These are phyloP conservation scores for Tridacna crocea DNA, from an alignment of 2,888 invertebrate species.

Conservation along the genomic window DNA sequence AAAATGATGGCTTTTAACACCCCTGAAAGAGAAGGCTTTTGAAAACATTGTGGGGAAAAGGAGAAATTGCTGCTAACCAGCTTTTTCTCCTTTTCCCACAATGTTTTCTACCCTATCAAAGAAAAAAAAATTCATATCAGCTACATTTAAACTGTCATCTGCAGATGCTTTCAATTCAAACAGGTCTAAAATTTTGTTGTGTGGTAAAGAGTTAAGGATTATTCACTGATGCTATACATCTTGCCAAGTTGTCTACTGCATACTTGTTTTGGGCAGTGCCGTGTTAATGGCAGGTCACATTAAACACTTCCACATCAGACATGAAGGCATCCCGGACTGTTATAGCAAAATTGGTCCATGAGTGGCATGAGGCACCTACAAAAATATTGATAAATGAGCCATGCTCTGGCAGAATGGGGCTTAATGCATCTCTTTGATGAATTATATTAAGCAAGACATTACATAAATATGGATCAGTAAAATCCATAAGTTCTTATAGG, in stretches of 20 bases:
- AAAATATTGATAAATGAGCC: neutral
- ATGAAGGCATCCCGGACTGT: constrained; percentile 54
- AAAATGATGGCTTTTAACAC: neutral
- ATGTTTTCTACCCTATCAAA: neutral
- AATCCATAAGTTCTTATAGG: no score
- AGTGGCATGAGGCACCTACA: constrained; percentile 80
- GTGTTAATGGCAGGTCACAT: constrained; percentile 46
- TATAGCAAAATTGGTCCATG: constrained; percentile 61
- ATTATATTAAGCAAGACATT: no score
- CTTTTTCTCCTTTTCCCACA: constrained; percentile 1
- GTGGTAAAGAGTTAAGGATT: neutral
- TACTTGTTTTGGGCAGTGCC: neutral
- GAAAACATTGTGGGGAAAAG: constrained; percentile 2
- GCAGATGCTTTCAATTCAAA: neutral
- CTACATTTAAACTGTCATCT: neutral
- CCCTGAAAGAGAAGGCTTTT: neutral
- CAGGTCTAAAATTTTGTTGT: neutral
- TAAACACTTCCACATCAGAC: constrained; percentile 47
- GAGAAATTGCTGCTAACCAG: neutral
- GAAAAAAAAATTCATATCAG: neutral
- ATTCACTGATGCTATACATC: no score
- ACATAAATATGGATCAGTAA: no score
- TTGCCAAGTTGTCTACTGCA: neutral
- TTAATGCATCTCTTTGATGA: no score
- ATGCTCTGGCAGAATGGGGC: no score